Conservation (phyloP, 2,888 invertebrate species). For the Coenonympha arcania region DNA sequence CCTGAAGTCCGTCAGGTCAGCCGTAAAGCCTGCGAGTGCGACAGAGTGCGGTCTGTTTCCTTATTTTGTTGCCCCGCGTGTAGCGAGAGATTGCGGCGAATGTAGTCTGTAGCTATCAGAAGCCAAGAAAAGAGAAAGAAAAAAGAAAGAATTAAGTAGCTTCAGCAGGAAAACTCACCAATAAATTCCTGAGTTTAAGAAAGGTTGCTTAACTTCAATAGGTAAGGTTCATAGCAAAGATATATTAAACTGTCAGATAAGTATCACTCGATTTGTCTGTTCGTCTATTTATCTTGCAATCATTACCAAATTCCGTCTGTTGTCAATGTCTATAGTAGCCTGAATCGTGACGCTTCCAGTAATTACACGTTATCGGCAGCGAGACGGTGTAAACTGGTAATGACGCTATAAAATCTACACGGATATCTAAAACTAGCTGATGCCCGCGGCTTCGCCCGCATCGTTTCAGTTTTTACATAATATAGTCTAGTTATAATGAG, state of each 20-base stretch:
- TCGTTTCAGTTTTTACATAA: not conserved
- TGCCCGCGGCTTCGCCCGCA: not conserved
- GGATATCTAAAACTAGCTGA: not conserved
- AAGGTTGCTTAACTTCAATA: too few relatives aligned
- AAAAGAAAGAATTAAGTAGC: too few relatives aligned
- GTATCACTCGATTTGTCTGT: not conserved
- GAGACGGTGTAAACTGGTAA: slow-evolving; percentile 11
- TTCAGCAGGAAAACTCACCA: too few relatives aligned
- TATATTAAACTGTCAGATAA: not conserved
- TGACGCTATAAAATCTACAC: slow-evolving; percentile 13
- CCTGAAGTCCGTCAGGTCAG: too few relatives aligned
- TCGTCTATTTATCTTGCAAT: slow-evolving; percentile 8
- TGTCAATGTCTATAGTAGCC: slow-evolving; percentile 13
- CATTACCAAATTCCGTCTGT: slow-evolving; percentile 1
- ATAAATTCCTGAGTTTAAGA: too few relatives aligned
- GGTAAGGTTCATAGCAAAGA: not conserved
- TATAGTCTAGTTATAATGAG: too few relatives aligned
- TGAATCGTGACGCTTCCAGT: slow-evolving; percentile 20
- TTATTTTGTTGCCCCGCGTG: too few relatives aligned
- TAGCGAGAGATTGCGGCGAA: too few relatives aligned
- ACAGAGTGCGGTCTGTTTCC: too few relatives aligned
- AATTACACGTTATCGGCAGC: slow-evolving; percentile 19
- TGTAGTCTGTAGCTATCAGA: too few relatives aligned
- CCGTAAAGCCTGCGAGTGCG: too few relatives aligned
- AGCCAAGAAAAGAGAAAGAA: too few relatives aligned